Conservation (phyloP, 2,888 invertebrate genomes). For the Idaea aversata region DNA sequence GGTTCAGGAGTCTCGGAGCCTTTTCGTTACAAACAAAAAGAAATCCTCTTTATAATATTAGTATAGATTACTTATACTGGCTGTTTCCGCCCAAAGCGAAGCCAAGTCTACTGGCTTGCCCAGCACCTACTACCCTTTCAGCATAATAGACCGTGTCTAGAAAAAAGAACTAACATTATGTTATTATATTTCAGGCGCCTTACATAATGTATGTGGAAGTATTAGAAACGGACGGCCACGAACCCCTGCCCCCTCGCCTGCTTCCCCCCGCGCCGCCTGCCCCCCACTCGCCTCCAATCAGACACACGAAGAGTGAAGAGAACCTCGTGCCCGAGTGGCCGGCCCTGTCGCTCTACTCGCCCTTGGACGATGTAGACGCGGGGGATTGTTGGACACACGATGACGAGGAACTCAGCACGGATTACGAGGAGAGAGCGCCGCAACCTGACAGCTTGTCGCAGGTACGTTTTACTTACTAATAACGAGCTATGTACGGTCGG, state of each 20-base stretch:
- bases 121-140: no score
- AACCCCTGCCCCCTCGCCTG: slow-evolving; percentile 94
- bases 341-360: slow-evolving; percentile 66
- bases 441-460: slow-evolving; percentile 87
- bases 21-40: no score
- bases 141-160: no score
- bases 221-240: slow-evolving; percentile 86
- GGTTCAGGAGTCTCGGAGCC: no score
- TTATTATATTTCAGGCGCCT: slow-evolving; percentile 84
- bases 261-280: slow-evolving; percentile 88
- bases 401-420: slow-evolving; percentile 90
- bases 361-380: slow-evolving; percentile 60
- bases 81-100: no score
- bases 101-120: no score
- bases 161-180: no score
- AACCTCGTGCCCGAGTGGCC: slow-evolving; percentile 85
- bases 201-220: slow-evolving; percentile 99
- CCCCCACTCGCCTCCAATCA: slow-evolving; percentile 84
- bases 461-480: slow-evolving; percentile 83
- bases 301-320: slow-evolving; percentile 97
- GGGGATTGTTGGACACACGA: slow-evolving; percentile 97
- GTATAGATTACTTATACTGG: no score
- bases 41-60: no score
- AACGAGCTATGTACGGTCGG: no score
- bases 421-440: slow-evolving; percentile 57